Conservation (phyloP, 1,140 invertebrate species). For the Sarcophaga peregrina region DNA sequence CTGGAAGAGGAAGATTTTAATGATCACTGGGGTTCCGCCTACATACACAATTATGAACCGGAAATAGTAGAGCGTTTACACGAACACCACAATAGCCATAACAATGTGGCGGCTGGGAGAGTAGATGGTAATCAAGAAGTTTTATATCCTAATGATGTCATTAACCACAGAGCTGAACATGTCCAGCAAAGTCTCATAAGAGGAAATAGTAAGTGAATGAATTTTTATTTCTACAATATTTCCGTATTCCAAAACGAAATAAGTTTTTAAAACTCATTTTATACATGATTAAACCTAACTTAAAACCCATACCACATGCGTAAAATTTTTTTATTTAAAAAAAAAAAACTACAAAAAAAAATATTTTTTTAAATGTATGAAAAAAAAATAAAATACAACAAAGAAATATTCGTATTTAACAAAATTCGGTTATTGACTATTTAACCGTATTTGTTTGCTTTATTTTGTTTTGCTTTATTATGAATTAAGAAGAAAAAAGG, state of each 20-base stretch:
- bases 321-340: no score
- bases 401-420: neutral
- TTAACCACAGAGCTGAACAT: neutral
- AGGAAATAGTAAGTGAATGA: slow-evolving; percentile 37
- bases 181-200: slow-evolving; percentile 42
- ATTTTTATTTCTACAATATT: no score
- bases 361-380: no score
- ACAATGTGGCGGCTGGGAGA: slow-evolving; percentile 45
- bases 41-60: slow-evolving; percentile 63
- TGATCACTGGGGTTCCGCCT: slow-evolving; percentile 64
- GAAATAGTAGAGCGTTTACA: slow-evolving; percentile 51
- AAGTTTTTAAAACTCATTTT: no score
- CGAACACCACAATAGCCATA: neutral
- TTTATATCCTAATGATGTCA: slow-evolving; percentile 47
- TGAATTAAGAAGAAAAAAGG: slow-evolving; percentile 1
- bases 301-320: no score
- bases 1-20: slow-evolving; percentile 67
- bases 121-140: slow-evolving; percentile 56
- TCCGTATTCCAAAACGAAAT: no score
- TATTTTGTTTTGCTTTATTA: neutral
- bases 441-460: neutral
- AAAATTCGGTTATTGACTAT: neutral
- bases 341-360: no score
- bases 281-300: no score
- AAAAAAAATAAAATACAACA: no score